Evolutionary conservation across 2,113 vertebrate genomes (phyloP), one percentile per base, ranked within the genome.

Genomic region (Ammodytes marinus): DNA sequence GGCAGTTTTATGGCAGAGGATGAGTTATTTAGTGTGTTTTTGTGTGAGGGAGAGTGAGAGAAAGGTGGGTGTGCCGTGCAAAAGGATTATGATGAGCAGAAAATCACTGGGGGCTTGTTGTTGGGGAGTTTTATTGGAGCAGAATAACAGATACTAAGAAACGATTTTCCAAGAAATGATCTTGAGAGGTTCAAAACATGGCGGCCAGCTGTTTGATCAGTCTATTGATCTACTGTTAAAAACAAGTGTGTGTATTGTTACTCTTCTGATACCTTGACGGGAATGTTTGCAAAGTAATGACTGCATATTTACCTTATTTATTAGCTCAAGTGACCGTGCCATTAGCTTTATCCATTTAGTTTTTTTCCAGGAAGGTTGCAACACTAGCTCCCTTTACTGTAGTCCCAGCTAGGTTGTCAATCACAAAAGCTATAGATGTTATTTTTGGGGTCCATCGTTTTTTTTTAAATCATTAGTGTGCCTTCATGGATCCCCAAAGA

Each of bases 51-150:
- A 54, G 67, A 60, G 60, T 59, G n/a, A 60, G 40, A 2, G 4
- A 19, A 27, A 46, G 59, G 68, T 74, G 73, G 69, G 75, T 8
- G 84, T 66, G 79, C 53, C 47, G 8, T 1, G 37, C 12, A 15
- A 52, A 82, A 70, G 11, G 74, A 47, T 63, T 50, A 65, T 14
- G 65, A 35, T 35, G 83, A 86, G 82, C 86, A 87, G 79, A 89
- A 91, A 86, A 84, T 84, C 15, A 5, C 5, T 3, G 8, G 0
- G 0, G 27, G 13, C 35, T 45, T 47, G 47, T 85, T 69, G 69
- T 6, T 45, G 65, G 66, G 35, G 71, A 27, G 39, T 84, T 83
- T 86, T 57, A 86, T 74, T 58, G 11, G 49, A 70, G 61, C 46
- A 39, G 74, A 47, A 37, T 10, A 57, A 50, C 54, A 11, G 49